Percentiles rank a stretch among this genome's conserved stretches.
Evolutionary conservation across 2,113 vertebrate genomes (phyloP).

Genomic region (Tenrec ecaudatus): DNA sequence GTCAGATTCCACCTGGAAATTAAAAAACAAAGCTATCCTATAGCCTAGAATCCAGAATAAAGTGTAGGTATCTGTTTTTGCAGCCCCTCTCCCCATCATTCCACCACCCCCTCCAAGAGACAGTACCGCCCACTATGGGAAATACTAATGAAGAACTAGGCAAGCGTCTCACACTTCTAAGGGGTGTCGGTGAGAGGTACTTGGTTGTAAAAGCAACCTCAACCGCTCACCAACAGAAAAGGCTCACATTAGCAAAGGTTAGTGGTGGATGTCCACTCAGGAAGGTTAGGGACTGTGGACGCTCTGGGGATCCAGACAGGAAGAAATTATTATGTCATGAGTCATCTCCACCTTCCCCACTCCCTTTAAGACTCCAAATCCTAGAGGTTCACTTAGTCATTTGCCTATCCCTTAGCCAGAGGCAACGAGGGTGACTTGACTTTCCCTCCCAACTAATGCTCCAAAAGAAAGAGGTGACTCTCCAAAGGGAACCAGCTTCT

Average conservation of each 20-base stretch:
- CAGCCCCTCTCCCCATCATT: too few relatives aligned
- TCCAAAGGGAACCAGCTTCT: not conserved
- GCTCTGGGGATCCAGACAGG: not conserved
- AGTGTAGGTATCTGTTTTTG: too few relatives aligned
- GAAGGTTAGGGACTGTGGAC: not conserved
- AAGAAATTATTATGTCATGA: not conserved
- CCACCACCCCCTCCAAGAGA: too few relatives aligned
- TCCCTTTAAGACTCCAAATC: constrained; percentile 13
- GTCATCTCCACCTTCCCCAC: not conserved
- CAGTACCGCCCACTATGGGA: too few relatives aligned
- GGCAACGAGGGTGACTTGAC: not conserved
- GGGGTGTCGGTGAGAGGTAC: not conserved
- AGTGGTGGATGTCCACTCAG: not conserved
- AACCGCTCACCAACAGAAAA: not conserved
- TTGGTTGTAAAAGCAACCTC: not conserved
- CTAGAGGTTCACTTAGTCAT: not conserved
- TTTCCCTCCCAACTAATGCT: not conserved
- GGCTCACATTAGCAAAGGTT: not conserved
- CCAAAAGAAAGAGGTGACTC: not conserved
- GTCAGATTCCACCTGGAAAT: too few relatives aligned
- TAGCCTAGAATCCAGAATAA: too few relatives aligned
- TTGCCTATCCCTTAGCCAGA: not conserved
- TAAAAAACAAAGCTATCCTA: too few relatives aligned
- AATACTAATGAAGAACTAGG: not conserved
- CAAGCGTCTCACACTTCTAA: not conserved